Conservation (phyloP, 1,140 invertebrate genomes). For the Stratiolaelaps scimitus region DNA sequence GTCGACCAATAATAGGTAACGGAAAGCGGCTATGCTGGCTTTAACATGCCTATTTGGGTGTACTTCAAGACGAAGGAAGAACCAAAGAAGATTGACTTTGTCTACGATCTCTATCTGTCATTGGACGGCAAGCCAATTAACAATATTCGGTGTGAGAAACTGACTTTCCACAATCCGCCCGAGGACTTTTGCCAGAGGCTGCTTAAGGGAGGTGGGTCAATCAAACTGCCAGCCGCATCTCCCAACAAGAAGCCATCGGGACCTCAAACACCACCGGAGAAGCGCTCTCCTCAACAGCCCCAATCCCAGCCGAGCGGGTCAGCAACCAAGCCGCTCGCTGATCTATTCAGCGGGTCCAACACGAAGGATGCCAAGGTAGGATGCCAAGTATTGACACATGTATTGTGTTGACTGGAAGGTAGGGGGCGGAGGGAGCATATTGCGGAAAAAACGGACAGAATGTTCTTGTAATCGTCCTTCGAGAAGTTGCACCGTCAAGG, state of each 20-base stretch:
- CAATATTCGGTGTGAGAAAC: slow-evolving; percentile 55
- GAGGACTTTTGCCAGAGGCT: slow-evolving; percentile 78
- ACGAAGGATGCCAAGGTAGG: slow-evolving; percentile 17
- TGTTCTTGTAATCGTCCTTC: too few species aligned
- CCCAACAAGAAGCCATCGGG: slow-evolving; percentile 5
- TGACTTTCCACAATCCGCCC: slow-evolving; percentile 65
- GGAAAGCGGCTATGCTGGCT: slow-evolving; percentile 89
- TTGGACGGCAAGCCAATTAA: slow-evolving; percentile 54
- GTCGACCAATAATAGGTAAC: slow-evolving; percentile 55
- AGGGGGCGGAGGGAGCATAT: too few species aligned
- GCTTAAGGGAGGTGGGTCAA: slow-evolving; percentile 68
- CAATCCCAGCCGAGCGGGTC: neutral
- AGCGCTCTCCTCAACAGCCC: neutral
- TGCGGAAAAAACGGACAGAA: too few species aligned
- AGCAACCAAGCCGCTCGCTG: neutral
- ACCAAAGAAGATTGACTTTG: slow-evolving; percentile 68
- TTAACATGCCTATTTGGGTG: slow-evolving; percentile 74
- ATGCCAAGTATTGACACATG: neutral
- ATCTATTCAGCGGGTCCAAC: slow-evolving; percentile 2
- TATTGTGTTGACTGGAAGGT: too few species aligned
- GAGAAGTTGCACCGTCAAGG: too few species aligned
- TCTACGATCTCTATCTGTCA: slow-evolving; percentile 73
- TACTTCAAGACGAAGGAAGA: slow-evolving; percentile 81
- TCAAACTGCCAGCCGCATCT: neutral
- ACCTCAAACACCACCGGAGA: slow-evolving; percentile 1